Evolutionary conservation across 2,113 vertebrate species (phyloP), one percentile per base, ranked within the genome.

Genomic region (Heloderma charlesbogerti): DNA sequence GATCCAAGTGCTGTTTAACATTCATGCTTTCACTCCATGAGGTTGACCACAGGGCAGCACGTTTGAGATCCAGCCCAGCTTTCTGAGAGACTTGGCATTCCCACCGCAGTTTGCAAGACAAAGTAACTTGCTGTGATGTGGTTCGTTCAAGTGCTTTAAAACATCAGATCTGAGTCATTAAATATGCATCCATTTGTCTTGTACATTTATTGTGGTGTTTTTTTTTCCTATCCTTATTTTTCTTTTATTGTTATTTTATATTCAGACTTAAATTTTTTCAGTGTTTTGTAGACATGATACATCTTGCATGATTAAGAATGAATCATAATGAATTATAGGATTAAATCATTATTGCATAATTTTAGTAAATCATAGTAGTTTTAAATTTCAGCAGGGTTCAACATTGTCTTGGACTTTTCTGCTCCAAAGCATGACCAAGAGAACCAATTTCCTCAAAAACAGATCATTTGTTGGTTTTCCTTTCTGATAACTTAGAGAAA

Each of bases 1-100:
- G 98, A 99, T 99, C 97, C 95, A 90, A 79, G 89, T 95, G 95
- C 98, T 98, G 98, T 96, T 99, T 98, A 99, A 98, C 98, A 99
- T 99, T 99, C 98, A 98, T 98, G 97, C 97, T 97, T 97, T 96
- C 94, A 94, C 98, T 98, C 97, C 96, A 89, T 87, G 97, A 98
- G 97, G 98, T 98, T 98, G 98, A 97, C 98, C 98, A 98, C 96
- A 95, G 98, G 98, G 97, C 97, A 97, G 93, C 95, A 97, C 97
- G 97, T 98, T 97, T 97, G 97, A 96, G 97, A 97, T 97, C 96
- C 97, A 92, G 95, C 94, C 95, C n/a, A 89, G 96, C 93, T 97
- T 97, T 97, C 96, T 85, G 93, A 96, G 97, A 96, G 96, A 97
- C 96, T 97, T 93, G 60, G 96, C 96, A 96, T 95, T 98, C 96